These are phyloP conservation scores for Cosmorhoe ocellata DNA, from an alignment of 2,888 invertebrate species.

Conservation along the genomic window DNA sequence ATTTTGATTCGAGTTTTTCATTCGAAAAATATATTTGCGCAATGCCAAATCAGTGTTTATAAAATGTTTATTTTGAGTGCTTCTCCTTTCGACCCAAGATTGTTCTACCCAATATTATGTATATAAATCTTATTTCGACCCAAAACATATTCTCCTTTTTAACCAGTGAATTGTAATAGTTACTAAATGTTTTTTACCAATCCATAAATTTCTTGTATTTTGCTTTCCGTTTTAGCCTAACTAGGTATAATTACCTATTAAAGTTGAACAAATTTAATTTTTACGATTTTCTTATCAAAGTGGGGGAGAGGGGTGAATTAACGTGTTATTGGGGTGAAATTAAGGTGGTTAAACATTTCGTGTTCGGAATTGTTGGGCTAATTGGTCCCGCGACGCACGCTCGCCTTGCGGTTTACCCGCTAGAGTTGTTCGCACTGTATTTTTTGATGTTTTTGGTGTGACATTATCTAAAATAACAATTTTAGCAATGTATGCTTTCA, in stretches of 20 bases:
- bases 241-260: constrained; percentile 40
- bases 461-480: background rate
- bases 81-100: too few relatives aligned
- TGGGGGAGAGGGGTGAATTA: constrained; percentile 42
- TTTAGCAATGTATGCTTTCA: too few relatives aligned
- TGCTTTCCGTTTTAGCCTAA: constrained; percentile 11
- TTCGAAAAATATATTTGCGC: too few relatives aligned
- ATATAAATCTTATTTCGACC: too few relatives aligned
- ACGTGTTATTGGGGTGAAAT: constrained; percentile 64
- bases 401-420: constrained; percentile 27
- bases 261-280: constrained; percentile 57
- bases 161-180: too few relatives aligned
- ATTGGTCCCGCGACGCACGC: constrained; percentile 61
- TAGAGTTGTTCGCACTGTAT: constrained; percentile 20
- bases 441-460: constrained; percentile 15
- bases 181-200: too few relatives aligned
- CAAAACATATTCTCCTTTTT: too few relatives aligned
- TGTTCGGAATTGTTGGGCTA: constrained; percentile 57
- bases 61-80: too few relatives aligned
- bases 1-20: too few relatives aligned
- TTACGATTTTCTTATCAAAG: constrained; percentile 46
- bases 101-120: too few relatives aligned
- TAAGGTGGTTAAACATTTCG: constrained; percentile 62
- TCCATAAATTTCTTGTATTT: background rate
- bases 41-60: too few relatives aligned